Evolutionary conservation across 2,113 vertebrate genomes (phyloP).

Genomic region (Mustela nigripes): DNA sequence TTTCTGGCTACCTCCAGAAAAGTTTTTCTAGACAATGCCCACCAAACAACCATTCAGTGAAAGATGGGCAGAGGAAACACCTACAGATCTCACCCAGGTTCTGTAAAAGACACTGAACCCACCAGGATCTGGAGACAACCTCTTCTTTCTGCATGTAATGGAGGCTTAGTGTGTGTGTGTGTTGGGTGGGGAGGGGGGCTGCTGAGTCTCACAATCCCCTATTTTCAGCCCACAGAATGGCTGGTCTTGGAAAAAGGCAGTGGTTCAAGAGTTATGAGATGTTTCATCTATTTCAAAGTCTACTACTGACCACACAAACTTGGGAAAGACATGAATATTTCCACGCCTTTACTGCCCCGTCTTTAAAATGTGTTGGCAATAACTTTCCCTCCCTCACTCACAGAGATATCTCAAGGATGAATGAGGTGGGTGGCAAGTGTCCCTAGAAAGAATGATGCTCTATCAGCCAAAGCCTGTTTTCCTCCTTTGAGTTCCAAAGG

Average conservation of each 20-base stretch:
- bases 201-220: background rate
- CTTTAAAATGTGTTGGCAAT: background rate
- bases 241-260: background rate
- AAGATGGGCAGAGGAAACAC: background rate
- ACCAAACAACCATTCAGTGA: background rate
- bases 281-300: background rate
- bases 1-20: background rate
- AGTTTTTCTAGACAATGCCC: background rate
- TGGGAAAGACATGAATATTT: background rate
- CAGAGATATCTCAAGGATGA: background rate
- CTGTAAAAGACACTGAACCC: background rate
- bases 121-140: background rate
- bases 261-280: background rate
- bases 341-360: background rate
- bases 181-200: no score
- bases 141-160: background rate
- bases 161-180: background rate
- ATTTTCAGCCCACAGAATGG: background rate
- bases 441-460: background rate
- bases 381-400: background rate
- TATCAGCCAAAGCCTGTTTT: conserved; percentile 29
- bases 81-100: background rate
- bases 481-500: conserved; percentile 34
- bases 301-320: background rate
- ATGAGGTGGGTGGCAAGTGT: background rate